A percentile compares a stretch with the other conserved stretches of the same genome.
These are phyloP conservation scores for Eupithecia inturbata DNA, from an alignment of 2,888 invertebrate species.

Conservation along the genomic window DNA sequence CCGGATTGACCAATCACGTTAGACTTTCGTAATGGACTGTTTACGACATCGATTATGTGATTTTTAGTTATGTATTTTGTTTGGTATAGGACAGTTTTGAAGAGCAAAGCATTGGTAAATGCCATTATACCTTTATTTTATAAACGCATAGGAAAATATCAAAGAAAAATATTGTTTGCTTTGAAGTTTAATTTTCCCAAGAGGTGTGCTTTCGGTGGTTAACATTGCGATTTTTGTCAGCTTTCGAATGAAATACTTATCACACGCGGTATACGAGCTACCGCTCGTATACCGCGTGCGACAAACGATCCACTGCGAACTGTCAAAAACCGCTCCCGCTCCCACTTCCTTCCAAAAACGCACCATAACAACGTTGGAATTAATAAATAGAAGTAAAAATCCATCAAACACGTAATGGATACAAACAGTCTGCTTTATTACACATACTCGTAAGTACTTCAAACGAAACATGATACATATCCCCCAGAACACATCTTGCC, in stretches of 20 bases:
- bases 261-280: background rate
- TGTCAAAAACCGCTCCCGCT: background rate
- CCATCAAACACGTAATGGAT: background rate
- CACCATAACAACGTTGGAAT: background rate
- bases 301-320: background rate
- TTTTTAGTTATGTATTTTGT: background rate
- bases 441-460: background rate
- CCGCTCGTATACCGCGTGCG: too few species aligned
- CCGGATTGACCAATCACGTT: conserved; percentile 23
- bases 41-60: conserved; percentile 13
- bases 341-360: background rate
- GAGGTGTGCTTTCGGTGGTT: background rate
- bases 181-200: background rate
- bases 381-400: background rate
- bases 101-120: too few species aligned
- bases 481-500: background rate
- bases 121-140: too few species aligned
- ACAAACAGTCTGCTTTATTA: background rate
- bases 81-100: too few species aligned
- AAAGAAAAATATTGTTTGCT: background rate
- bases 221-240: background rate
- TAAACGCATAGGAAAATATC: too few species aligned
- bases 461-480: background rate
- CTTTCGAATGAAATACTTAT: background rate
- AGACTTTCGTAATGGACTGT: conserved; percentile 18